phyloP scores from a whole-genome alignment of 2,113 vertebrate genomes.

The Ornithorhynchus anatinus region DNA sequence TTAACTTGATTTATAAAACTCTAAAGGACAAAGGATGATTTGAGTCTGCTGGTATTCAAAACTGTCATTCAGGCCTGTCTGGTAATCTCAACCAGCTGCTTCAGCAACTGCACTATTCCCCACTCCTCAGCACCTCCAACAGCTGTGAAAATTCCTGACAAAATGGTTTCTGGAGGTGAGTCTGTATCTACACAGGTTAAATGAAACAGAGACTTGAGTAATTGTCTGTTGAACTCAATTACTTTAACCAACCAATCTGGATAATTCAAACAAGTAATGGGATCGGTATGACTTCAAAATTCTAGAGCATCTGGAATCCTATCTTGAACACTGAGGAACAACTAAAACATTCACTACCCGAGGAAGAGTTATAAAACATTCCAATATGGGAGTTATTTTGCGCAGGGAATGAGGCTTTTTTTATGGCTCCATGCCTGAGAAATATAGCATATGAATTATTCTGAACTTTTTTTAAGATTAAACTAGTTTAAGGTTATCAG shows the following conservation, averaged over 20 bases:
- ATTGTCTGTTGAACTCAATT: not conserved
- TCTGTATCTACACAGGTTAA: not conserved
- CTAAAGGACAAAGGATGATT: not conserved
- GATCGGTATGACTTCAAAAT: too few relatives aligned
- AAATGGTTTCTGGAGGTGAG: not conserved
- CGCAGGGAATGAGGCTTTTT: too few relatives aligned
- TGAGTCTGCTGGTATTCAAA: not conserved
- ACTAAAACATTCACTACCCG: too few relatives aligned
- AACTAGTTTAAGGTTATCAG: slow-evolving; percentile 20
- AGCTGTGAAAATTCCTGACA: not conserved
- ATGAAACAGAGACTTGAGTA: not conserved
- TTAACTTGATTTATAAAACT: too few relatives aligned
- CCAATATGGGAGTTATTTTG: too few relatives aligned
- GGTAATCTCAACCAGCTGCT: not conserved
- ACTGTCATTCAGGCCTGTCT: not conserved
- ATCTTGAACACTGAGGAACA: too few relatives aligned
- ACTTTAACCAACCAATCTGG: not conserved
- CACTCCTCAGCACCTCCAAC: not conserved
- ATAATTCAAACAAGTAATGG: too few relatives aligned
- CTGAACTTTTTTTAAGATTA: slow-evolving; percentile 3
- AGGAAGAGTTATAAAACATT: too few relatives aligned
- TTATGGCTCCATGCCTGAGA: too few relatives aligned
- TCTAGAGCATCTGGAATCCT: too few relatives aligned
- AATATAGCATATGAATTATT: not conserved
- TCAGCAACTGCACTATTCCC: not conserved